These are phyloP conservation scores for Leptobrachium leishanense DNA, from an alignment of 2,113 vertebrate species.

Conservation along the genomic window DNA sequence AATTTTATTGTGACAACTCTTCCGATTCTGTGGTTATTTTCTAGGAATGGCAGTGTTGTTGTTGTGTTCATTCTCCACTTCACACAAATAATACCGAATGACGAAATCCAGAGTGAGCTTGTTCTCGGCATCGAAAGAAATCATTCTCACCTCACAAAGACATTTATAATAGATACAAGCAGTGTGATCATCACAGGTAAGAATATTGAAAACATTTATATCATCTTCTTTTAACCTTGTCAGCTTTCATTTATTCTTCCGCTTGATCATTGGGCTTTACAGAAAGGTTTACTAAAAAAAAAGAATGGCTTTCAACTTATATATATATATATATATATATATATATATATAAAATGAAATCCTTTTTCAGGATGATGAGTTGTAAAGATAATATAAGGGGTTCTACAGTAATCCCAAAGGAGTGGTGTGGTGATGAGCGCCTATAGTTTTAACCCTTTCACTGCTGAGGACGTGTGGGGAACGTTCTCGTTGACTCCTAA, in stretches of 20 bases:
- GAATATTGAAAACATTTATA: neutral
- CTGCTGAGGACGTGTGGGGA: no score
- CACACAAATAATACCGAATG: neutral
- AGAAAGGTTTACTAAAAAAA: no score
- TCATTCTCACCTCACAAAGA: constrained; percentile 5
- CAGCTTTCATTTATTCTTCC: neutral
- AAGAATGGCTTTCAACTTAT: no score
- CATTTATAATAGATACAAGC: constrained; percentile 13
- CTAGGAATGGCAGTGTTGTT: constrained; percentile 38
- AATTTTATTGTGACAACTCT: neutral
- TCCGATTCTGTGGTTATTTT: neutral
- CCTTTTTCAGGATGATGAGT: no score
- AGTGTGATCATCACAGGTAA: constrained; percentile 30
- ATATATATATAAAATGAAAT: no score
- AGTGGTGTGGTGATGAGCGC: no score
- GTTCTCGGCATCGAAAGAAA: constrained; percentile 14
- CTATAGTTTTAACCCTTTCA: no score
- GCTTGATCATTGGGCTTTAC: neutral
- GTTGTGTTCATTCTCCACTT: constrained; percentile 29
- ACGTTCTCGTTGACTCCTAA: no score
- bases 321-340: no score
- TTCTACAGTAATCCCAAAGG: no score
- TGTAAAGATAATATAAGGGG: no score
- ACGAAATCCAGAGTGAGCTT: constrained; percentile 16
- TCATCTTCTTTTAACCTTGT: neutral